phyloP scores from a whole-genome alignment of 2,888 invertebrate genomes.

The Notodonta ziczac region DNA sequence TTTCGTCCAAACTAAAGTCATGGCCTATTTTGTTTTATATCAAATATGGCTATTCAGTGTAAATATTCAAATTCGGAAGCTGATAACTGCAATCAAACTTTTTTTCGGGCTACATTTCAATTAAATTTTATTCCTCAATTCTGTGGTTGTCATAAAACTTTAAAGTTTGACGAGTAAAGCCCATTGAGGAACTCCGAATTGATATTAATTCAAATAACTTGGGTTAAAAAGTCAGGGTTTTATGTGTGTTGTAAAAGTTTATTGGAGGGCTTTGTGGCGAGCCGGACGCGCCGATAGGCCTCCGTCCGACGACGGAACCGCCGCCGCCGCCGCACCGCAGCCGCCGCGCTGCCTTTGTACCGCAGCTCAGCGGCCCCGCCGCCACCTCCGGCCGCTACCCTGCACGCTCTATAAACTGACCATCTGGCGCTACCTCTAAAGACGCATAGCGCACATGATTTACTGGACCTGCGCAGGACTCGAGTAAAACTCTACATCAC shows the following conservation, averaged over 20 bases:
- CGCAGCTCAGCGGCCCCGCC: constrained; percentile 22
- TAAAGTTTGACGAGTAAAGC: constrained; percentile 84
- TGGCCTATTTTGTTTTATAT: constrained; percentile 43
- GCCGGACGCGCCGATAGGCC: constrained; percentile 81
- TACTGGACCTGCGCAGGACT: background rate
- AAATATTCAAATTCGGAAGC: constrained; percentile 84
- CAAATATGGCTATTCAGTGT: constrained; percentile 64
- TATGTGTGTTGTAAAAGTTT: constrained; percentile 83
- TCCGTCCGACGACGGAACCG: constrained; percentile 66
- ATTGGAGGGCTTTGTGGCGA: constrained; percentile 82
- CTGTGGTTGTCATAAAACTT: constrained; percentile 82
- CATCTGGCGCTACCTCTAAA: constrained; percentile 43
- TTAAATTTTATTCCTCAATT: constrained; percentile 84
- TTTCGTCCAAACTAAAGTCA: constrained; percentile 28
- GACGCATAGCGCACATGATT: constrained; percentile 27
- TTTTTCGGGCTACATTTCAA: constrained; percentile 80
- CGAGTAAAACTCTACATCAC: too few relatives aligned
- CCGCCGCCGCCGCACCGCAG: constrained; percentile 42
- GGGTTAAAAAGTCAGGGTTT: constrained; percentile 85
- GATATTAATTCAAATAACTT: constrained; percentile 85
- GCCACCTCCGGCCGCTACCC: constrained; percentile 31
- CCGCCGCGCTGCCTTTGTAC: constrained; percentile 44
- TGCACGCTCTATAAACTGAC: constrained; percentile 38
- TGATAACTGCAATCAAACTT: constrained; percentile 82
- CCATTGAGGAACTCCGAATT: constrained; percentile 84